These are phyloP conservation scores for Antheraea yamamai DNA, from an alignment of 2,888 invertebrate genomes.

Conservation along the genomic window DNA sequence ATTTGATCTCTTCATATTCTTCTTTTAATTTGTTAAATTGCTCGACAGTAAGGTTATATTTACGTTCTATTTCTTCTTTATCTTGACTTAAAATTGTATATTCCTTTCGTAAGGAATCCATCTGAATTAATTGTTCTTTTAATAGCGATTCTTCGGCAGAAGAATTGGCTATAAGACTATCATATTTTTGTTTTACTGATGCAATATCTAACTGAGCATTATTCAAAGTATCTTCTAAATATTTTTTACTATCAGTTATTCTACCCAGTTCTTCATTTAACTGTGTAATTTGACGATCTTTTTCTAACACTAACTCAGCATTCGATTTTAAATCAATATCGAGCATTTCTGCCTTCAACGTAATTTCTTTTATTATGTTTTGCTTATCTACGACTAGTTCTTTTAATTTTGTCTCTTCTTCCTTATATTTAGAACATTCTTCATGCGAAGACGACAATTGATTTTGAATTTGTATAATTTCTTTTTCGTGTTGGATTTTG, in stretches of 20 bases:
- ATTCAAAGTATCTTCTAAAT: constrained; percentile 74
- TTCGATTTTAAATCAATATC: constrained; percentile 75
- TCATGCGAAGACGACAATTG: constrained; percentile 52
- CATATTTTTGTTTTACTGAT: constrained; percentile 68
- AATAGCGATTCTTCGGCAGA: constrained; percentile 68
- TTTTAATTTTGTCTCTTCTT: constrained; percentile 53
- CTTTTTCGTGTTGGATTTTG: constrained; percentile 66
- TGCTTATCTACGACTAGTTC: constrained; percentile 65
- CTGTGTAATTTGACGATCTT: constrained; percentile 72
- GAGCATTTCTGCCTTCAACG: constrained; percentile 69
- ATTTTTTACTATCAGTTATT: constrained; percentile 67
- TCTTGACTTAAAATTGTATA: constrained; percentile 58
- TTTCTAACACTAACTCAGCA: constrained; percentile 68
- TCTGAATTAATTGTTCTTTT: constrained; percentile 63
- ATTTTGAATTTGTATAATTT: constrained; percentile 58
- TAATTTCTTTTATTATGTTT: constrained; percentile 64
- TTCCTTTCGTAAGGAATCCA: constrained; percentile 64
- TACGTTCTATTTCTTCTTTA: constrained; percentile 57
- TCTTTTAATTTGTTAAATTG: constrained; percentile 56
- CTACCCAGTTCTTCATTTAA: constrained; percentile 65
- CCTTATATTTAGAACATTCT: constrained; percentile 56
- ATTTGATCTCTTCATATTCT: constrained; percentile 50
- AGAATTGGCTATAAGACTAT: constrained; percentile 66
- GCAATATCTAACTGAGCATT: constrained; percentile 59
- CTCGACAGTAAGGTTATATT: constrained; percentile 49